A percentile compares a stretch with the other conserved stretches of the same genome.
These are phyloP conservation scores for Lordiphosa fenestrarum DNA, from an alignment of 2,888 invertebrate species.

Conservation along the genomic window DNA sequence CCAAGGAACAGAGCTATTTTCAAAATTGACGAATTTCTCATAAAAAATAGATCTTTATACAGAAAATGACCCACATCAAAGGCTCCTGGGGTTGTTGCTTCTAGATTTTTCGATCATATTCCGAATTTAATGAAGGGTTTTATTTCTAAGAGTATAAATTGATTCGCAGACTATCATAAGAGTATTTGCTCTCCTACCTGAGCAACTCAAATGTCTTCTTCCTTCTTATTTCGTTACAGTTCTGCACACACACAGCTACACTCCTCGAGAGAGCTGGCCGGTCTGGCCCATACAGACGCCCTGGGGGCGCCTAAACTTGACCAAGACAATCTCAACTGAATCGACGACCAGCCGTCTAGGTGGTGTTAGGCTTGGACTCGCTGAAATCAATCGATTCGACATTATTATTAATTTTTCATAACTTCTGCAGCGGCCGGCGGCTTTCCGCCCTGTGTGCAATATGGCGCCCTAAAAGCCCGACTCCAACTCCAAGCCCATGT, in stretches of 20 bases:
- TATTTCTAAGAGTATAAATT: too few species aligned
- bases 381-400: slow-evolving; percentile 79
- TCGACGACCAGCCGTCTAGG: slow-evolving; percentile 63
- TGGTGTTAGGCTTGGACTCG: slow-evolving; percentile 35
- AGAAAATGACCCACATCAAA: too few species aligned
- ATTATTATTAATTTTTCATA: slow-evolving; percentile 80
- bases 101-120: too few species aligned
- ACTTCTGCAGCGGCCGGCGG: slow-evolving; percentile 72
- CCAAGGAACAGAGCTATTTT: too few species aligned
- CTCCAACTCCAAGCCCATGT: slow-evolving; percentile 54
- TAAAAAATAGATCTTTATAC: too few species aligned
- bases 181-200: not conserved
- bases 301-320: slow-evolving; percentile 56
- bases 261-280: slow-evolving; percentile 20
- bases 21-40: too few species aligned
- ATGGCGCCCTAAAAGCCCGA: slow-evolving; percentile 66
- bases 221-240: slow-evolving; percentile 68
- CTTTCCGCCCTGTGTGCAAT: slow-evolving; percentile 64
- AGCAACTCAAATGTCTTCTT: not conserved
- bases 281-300: slow-evolving; percentile 40
- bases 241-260: slow-evolving; percentile 38
- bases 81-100: too few species aligned
- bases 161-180: not conserved
- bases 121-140: too few species aligned
- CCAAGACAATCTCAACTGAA: slow-evolving; percentile 59